Base-by-base conservation (phyloP, 2,888 invertebrate species). In the Drosophila falleni region DNA sequence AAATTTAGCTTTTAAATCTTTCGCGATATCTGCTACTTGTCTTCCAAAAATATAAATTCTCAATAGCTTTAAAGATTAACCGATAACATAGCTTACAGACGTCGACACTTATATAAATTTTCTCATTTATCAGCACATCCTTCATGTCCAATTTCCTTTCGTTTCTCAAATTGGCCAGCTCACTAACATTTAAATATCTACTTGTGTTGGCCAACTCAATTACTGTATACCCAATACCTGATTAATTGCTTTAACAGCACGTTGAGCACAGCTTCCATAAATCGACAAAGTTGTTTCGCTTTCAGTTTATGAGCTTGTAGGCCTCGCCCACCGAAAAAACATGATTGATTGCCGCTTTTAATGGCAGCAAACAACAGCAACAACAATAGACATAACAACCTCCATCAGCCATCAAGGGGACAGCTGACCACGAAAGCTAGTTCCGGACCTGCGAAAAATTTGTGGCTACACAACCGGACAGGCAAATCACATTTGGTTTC, bases 271-370 rank as follows among this genome's bases (percentile, higher is more conserved):
- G 65, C 62, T 65, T 68, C 44, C 58, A 46, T 19, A 15, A 79
- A 63, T 64, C 39, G 60, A 33, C 31, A 62, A 47, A 53, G 60
- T 66, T 71, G 69, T 81, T 54, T 35, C 13, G 26, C 59, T 35
- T 60, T 47, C 67, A 35, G 66, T 71, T 69, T 50, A 74, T 77
- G 60, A 44, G 74, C 66, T 53, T 71, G 77, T 75, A 63, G 55
- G 59, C 77, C 37, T 26, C 53, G 46, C 47, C 59, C 42, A 67
- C 55, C n/a, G 29, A 23, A 37, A 47, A 19, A 49, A 35, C 5
- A 65, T 83, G 83, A 83, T 80, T 80, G 80, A 83, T 80, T 54
- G 59, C 81, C 46, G 9, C 63, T 66, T 72, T 72, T 76, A 82
- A 73, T 62, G 70, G 58, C 19, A 56, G 58, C 42, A 31, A 41